Evolutionary conservation across 2,888 invertebrate genomes (phyloP), one percentile per base, ranked within the genome.

Genomic region (Stictocephala bisonia): DNA sequence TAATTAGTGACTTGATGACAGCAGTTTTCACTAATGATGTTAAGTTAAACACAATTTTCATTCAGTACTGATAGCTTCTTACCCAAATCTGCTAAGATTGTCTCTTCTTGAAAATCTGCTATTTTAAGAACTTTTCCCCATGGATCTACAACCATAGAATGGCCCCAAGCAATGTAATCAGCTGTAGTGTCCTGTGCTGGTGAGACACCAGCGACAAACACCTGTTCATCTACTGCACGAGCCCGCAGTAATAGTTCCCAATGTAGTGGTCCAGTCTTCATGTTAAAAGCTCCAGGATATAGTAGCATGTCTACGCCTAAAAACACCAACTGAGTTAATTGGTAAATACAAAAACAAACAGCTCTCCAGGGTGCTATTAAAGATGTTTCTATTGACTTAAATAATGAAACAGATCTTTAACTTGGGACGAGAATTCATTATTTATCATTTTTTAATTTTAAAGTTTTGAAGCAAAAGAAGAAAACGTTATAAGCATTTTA

Each of bases 281-380:
- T 94, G 84, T 96, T 98, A 84, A 98, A 98, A 0, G 97, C 97
- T 26, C 93, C 97, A 0, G 98, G 98, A 85, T 96, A 98, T 24
- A 98, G 85, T 27, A 98, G 84, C 79, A 97, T 83, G 70, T 94
- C 89, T 81, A 97, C 97, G 0, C 93, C 95, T 91, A 44, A 13
- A 18, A 44, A 18, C 69, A 31, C 48, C 56, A 40, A n/a, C n/a
- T n/a, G n/a, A n/a, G n/a, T n/a, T n/a, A n/a, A n/a, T n/a, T n/a
- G n/a, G n/a, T n/a, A n/a, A n/a, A n/a, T n/a, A n/a, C n/a, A n/a
- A n/a, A n/a, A n/a, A n/a, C n/a, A n/a, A n/a, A n/a, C n/a, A n/a
- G n/a, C n/a, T n/a, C n/a, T n/a, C n/a, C n/a, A n/a, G n/a, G n/a
- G n/a, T n/a, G n/a, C n/a, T n/a, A n/a, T n/a, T n/a, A n/a, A n/a